Conservation (phyloP, 1,140 invertebrate species). For the Eupeodes corollae region DNA sequence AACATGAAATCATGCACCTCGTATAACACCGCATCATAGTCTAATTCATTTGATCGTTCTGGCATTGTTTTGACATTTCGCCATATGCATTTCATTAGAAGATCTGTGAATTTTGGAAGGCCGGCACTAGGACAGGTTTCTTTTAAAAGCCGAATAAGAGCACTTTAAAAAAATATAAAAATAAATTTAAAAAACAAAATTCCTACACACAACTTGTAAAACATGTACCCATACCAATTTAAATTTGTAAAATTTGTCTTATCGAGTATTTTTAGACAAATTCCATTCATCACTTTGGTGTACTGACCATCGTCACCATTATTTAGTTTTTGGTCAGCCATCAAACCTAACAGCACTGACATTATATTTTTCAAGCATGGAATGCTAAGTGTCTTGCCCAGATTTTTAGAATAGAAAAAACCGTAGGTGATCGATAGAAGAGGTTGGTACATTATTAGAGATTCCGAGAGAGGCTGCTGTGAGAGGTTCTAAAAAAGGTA, state of each 20-base stretch:
- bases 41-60: constrained; percentile 56
- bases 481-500: constrained; percentile 38
- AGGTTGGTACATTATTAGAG: constrained; percentile 77
- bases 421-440: constrained; percentile 74
- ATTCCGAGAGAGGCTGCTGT: constrained; percentile 66
- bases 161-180: constrained; percentile 42
- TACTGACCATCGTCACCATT: constrained; percentile 32
- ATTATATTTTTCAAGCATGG: constrained; percentile 34
- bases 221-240: constrained; percentile 36
- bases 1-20: constrained; percentile 68
- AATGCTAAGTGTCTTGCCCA: constrained; percentile 32
- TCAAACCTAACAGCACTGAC: constrained; percentile 27
- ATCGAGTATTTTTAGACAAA: constrained; percentile 34
- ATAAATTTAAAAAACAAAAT: neutral
- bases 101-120: constrained; percentile 56
- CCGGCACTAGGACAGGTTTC: constrained; percentile 56
- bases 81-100: constrained; percentile 86
- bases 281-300: constrained; percentile 36
- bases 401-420: constrained; percentile 76
- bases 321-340: constrained; percentile 33
- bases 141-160: constrained; percentile 61
- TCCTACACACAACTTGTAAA: neutral
- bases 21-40: constrained; percentile 60
- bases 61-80: constrained; percentile 64
- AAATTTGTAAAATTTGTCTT: constrained; percentile 35